Percentiles rank a stretch among this genome's conserved stretches.
Conservation (phyloP, 2,797 vertebrate genomes). For the Sebastes nivosus region DNA sequence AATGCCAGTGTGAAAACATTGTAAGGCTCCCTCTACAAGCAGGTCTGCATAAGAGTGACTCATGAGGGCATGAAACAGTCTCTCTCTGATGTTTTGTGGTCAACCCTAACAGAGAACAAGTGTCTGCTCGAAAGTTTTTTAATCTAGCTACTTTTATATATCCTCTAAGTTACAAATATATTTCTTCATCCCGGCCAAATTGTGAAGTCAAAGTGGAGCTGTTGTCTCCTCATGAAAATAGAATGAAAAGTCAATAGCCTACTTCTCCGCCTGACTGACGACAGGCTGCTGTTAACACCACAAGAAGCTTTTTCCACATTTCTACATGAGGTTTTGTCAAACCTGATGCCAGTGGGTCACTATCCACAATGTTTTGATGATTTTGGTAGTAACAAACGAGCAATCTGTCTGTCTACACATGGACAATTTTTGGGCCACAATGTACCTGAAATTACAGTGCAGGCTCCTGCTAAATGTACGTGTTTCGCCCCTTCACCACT, state of each 20-base stretch:
- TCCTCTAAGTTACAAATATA: neutral
- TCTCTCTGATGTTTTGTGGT: neutral
- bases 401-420: conserved; percentile 38
- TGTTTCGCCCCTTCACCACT: conserved; percentile 27
- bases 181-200: neutral
- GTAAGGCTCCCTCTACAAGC: neutral
- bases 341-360: conserved; percentile 21
- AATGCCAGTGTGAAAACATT: neutral
- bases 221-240: conserved; percentile 9
- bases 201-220: neutral
- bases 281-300: conserved; percentile 39
- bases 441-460: conserved; percentile 40
- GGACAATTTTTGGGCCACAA: neutral
- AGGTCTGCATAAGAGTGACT: neutral
- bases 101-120: neutral
- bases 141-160: neutral
- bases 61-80: neutral
- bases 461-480: conserved; percentile 27
- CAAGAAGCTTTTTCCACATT: conserved; percentile 21
- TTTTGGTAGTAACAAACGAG: conserved; percentile 20
- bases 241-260: neutral
- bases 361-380: conserved; percentile 13
- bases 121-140: neutral
- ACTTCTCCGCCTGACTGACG: conserved; percentile 2
- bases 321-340: conserved; percentile 29